Evolutionary conservation across 2,797 vertebrate species (phyloP).

Genomic region (Acomys russatus): DNA sequence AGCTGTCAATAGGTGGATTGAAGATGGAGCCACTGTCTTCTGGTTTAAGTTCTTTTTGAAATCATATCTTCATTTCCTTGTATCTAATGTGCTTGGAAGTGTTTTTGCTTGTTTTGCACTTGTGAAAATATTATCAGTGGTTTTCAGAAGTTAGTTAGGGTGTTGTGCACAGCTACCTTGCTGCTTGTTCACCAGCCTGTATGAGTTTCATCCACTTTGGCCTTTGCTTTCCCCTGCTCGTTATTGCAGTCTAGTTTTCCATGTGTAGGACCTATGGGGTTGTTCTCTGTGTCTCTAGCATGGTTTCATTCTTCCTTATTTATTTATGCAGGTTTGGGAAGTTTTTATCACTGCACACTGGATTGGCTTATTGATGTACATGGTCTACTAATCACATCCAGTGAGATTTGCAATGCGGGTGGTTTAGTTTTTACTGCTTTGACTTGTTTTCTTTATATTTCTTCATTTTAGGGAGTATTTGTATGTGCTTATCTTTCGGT

Average conservation of each 20-base stretch:
- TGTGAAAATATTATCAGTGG: background rate
- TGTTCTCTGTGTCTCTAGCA: background rate
- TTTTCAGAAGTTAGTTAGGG: constrained; percentile 11
- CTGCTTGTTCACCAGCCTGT: background rate
- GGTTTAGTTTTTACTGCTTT: background rate
- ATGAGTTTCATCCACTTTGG: background rate
- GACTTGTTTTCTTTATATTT: background rate
- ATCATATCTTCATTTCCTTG: background rate
- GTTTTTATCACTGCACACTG: background rate
- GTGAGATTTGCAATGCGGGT: background rate
- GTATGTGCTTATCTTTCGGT: background rate
- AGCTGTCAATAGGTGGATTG: background rate
- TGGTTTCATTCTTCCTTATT: background rate
- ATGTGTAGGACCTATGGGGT: background rate
- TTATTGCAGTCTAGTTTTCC: background rate
- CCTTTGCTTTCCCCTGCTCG: background rate
- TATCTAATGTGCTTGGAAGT: background rate
- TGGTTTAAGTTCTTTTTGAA: background rate
- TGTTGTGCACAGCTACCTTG: background rate
- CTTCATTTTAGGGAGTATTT: constrained; percentile 6
- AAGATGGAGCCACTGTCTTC: background rate
- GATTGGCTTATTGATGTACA: background rate
- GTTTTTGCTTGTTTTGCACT: background rate
- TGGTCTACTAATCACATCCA: background rate
- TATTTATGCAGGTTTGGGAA: background rate